Evolutionary conservation across 2,888 invertebrate genomes (phyloP), one percentile per base, ranked within the genome.

Genomic region (Rhamnusium bicolor): DNA sequence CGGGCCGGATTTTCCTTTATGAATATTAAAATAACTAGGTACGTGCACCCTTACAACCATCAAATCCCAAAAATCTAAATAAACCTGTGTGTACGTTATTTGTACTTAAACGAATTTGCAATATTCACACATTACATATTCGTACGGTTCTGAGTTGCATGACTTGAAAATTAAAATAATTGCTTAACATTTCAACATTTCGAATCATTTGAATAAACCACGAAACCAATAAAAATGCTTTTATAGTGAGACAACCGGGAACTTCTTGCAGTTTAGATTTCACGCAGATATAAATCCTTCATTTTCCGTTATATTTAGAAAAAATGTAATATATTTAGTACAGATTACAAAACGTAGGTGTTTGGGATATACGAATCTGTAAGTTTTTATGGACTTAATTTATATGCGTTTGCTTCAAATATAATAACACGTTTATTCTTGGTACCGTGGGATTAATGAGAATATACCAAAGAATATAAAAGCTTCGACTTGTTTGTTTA

Each of bases 1-100:
- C 7, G 14, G 27, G 54, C 24, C 24, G 54, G 54, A 56, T 56
- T 27, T 56, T 56, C n/a, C 54, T 56, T 56, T 56, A 27, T 56
- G 54, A 27, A 56, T 56, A 56, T 56, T 56, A 56, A 56, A 56
- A 56, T n/a, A 24, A 14, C 2, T 7, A 56, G 21, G 54, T 56
- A 6, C 27, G 40, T 5, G 40, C 5, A 7, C 27, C 54, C 14
- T n/a, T 56, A 6, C 27, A 27, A 6, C 14, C 27, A 1, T 7
- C 27, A 3, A 12, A 21, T 5, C 16, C 7, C 24, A 14, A 14
- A 56, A 56, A 27, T 27, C 24, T 27, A 56, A 56, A 56, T 56
- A 24, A 27, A 56, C 27, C 1, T 24, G 27, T 24, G 27, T 14
- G 27, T 56, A n/a, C 40, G 40, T n/a, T 40, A 40, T 56, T 56